Conservation (phyloP, 2,797 vertebrate species). For the Novumbra hubbsi region DNA sequence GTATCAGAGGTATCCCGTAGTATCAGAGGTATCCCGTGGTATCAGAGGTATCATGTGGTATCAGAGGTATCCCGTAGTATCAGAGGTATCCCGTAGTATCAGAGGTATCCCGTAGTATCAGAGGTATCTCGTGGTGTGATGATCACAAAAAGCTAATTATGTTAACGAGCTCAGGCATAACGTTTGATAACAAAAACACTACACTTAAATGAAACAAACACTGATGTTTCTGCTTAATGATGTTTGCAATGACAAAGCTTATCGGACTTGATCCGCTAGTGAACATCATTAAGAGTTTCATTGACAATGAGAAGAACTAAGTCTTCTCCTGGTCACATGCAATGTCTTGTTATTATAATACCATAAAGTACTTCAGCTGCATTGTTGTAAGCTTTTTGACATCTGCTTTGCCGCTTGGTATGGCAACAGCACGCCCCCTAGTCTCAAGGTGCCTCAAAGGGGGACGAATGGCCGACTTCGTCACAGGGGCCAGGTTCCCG, state of each 20-base stretch:
- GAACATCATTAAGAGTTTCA: background rate
- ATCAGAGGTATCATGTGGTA: slow-evolving; percentile 55
- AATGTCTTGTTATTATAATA: background rate
- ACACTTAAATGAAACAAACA: slow-evolving; percentile 30
- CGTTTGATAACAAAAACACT: slow-evolving; percentile 50
- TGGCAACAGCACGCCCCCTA: no score
- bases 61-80: no score
- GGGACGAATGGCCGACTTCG: no score
- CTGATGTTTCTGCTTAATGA: slow-evolving; percentile 20
- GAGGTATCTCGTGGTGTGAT: slow-evolving; percentile 47
- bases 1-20: no score
- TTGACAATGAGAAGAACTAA: background rate
- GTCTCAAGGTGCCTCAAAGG: no score
- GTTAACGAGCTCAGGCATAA: slow-evolving; percentile 54
- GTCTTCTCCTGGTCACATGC: background rate
- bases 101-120: slow-evolving; percentile 53
- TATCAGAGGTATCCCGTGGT: no score
- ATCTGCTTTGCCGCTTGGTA: no score
- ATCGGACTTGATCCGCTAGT: background rate
- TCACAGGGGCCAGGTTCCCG: no score
- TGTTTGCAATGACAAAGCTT: slow-evolving; percentile 20
- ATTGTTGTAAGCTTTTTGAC: no score
- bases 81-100: no score
- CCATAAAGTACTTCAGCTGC: background rate
- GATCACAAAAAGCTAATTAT: slow-evolving; percentile 55